Evolutionary conservation across 2,113 vertebrate genomes (phyloP), one percentile per base, ranked within the genome.

Genomic region (Aegotheles bennettii): DNA sequence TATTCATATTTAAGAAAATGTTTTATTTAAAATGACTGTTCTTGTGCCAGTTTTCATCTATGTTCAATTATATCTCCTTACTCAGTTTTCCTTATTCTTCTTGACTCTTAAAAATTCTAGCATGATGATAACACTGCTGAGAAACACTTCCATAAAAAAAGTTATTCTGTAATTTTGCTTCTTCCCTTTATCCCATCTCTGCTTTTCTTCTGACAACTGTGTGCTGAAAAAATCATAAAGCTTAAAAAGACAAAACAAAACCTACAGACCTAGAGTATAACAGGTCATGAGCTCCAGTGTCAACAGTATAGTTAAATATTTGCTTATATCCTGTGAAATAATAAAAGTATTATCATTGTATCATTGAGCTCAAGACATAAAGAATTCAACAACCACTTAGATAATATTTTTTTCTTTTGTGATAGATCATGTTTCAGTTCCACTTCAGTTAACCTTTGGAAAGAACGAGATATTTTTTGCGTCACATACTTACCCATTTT

Each of bases 381-480:
- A 94, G 74, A 87, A 89, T 93, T 90, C 53, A 92, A 35, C 54
- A 89, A 53, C 47, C 31, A 91, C n/a, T 83, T 84, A 77, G 24
- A 70, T 94, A 6, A 53, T 92, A 59, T 79, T 92, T 57, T 92
- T 65, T 79, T 92, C 70, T 94, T 93, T 92, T 47, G 75, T 77
- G 64, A 24, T 84, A 99, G 99, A 99, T 96, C 99, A 98, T 40
- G 99, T 99, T 86, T 98, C 98, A 0, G 98, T 99, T 96, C 87
- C 93, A 20, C 80, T 99, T 75, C 93, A 76, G 65, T 96, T 99
- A 65, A 98, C 97, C 10, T 97, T 98, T 93, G 96, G 92, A 67
- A 95, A 96, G 4, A 94, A 95, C 43, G 94, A 73, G 2, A 97
- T 99, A 95, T 98, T 98, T 95, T 98, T 99, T 94, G 98, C 98